These are phyloP conservation scores for Drosophila testacea DNA, from an alignment of 2,888 invertebrate genomes.

Conservation along the genomic window DNA sequence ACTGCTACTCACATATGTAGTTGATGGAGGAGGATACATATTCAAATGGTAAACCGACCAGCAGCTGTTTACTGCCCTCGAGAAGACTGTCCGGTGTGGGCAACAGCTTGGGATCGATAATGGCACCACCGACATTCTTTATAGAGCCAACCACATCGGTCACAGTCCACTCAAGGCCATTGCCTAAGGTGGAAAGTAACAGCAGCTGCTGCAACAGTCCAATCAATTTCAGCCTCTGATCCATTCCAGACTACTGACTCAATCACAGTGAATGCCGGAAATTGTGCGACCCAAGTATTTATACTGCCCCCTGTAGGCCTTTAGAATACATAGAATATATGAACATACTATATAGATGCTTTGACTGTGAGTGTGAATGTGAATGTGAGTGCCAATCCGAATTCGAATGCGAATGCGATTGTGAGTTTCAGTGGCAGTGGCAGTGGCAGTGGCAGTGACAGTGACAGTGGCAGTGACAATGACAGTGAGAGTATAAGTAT, in stretches of 20 bases:
- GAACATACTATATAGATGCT: background rate
- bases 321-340: slow-evolving; percentile 4
- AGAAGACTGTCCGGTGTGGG: slow-evolving; percentile 77
- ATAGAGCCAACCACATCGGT: slow-evolving; percentile 69
- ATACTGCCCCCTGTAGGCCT: slow-evolving; percentile 41
- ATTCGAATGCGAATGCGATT: background rate
- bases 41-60: slow-evolving; percentile 84
- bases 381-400: background rate
- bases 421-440: background rate
- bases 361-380: slow-evolving; percentile 1
- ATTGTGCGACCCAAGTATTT: slow-evolving; percentile 51
- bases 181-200: slow-evolving; percentile 16
- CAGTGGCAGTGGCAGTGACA: too few relatives aligned
- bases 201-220: slow-evolving; percentile 24
- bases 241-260: slow-evolving; percentile 31
- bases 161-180: slow-evolving; percentile 55
- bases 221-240: slow-evolving; percentile 8
- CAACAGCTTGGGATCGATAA: slow-evolving; percentile 63
- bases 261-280: slow-evolving; percentile 64
- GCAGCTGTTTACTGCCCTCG: slow-evolving; percentile 79
- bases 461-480: background rate
- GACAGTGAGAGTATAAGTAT: background rate
- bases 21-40: slow-evolving; percentile 78
- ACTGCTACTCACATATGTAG: slow-evolving; percentile 75
- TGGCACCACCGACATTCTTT: slow-evolving; percentile 58